A percentile compares a stretch with the other conserved stretches of the same genome.
phyloP scores from a whole-genome alignment of 2,888 invertebrate species.

The Megamerina dolium region DNA sequence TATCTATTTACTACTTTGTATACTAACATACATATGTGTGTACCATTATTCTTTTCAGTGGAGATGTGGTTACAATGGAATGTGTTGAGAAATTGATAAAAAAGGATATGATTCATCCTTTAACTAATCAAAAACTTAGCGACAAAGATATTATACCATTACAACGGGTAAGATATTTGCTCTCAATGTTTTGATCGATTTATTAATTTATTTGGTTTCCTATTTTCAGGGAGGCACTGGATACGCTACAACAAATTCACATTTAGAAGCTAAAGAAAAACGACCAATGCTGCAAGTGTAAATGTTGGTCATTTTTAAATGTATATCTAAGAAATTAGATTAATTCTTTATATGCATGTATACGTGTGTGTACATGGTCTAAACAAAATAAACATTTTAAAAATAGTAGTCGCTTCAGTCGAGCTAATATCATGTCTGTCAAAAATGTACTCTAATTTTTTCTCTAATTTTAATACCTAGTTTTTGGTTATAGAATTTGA shows the following conservation, averaged over 20 bases:
- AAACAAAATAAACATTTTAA: no score
- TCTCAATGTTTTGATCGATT: conserved; percentile 6
- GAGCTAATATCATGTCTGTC: no score
- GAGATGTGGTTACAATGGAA: conserved; percentile 92
- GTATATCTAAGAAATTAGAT: no score
- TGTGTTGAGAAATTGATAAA: conserved; percentile 94
- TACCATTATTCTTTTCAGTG: conserved; percentile 56
- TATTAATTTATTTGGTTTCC: conserved; percentile 8
- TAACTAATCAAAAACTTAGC: conserved; percentile 74
- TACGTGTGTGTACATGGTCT: no score
- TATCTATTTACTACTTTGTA: not conserved
- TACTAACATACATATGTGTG: not conserved
- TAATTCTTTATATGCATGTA: no score
- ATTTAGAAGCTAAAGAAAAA: conserved; percentile 75
- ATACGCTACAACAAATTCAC: conserved; percentile 79
- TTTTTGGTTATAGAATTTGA: no score
- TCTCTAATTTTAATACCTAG: no score
- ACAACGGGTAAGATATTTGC: conserved; percentile 63
- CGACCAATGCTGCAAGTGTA: conserved; percentile 79
- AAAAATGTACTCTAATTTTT: no score
- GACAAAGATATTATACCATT: conserved; percentile 90
- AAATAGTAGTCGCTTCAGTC: no score
- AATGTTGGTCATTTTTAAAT: conserved; percentile 19
- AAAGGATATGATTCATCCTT: conserved; percentile 94
- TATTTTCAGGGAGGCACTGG: conserved; percentile 83